Base-by-base conservation (phyloP, 2,888 invertebrate species). In the Diaperis boleti region DNA sequence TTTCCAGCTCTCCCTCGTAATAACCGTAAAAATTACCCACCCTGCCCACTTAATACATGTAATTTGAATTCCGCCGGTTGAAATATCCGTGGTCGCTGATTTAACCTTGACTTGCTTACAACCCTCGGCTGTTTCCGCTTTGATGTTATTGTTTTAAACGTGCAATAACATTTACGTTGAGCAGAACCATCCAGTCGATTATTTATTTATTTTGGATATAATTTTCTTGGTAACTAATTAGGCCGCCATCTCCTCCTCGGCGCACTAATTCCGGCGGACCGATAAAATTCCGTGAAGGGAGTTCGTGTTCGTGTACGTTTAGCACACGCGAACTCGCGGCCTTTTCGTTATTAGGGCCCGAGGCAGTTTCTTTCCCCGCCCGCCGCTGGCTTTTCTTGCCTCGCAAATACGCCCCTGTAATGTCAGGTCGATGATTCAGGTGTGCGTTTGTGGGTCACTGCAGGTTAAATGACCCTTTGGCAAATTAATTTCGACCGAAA, bases 401-500 rank as follows among this genome's bases (percentile, higher is more conserved):
- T 17, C 15, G 20, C 42, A 20, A 11, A 18, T 37, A 55, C 41
- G 29, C 37, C 17, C 41, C 45, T 29, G 47, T 54, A 60, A 60
- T 54, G 65, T 67, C 67, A 67, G 65, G 65, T 67, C 67, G 65
- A 65, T 63, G 67, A 61, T 63, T 60, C 50, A 37, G 31, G 55
- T 55, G 57, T 15, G 33, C 29, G 35, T 54, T 33, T 50, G 55
- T 62, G 50, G 52, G 33, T 33, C 33, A 33, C 13, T 33, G 5
- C 6, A 33, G 33, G 33, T 33, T 33, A 33, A 13, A 33, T 13
- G 13, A 33, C 10, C 33, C 33, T 10, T 33, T 33, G 33, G 33
- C 11, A 33, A 33, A 33, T 33, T 33, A 33, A 33, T 33, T 33
- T 33, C 11, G 6, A 33, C 33, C n/a, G 11, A 13, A 33, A 5